These are phyloP conservation scores for Typhlomys cinereus DNA, from an alignment of 2,113 vertebrate genomes.

Conservation along the genomic window DNA sequence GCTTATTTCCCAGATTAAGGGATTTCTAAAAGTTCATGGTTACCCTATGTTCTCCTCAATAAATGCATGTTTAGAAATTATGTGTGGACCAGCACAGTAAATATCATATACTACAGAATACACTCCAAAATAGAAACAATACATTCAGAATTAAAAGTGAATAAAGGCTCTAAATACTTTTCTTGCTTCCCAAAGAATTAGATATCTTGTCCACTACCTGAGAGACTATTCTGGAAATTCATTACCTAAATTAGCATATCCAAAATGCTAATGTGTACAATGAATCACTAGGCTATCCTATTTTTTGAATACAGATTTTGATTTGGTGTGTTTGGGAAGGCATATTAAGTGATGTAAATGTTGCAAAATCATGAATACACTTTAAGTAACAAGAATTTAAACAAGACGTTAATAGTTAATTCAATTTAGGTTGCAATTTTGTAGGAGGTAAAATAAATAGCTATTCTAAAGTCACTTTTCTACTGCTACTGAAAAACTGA, in stretches of 20 bases:
- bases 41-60: not conserved
- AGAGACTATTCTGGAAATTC: not conserved
- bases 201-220: not conserved
- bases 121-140: conserved; percentile 16
- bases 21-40: not conserved
- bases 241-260: not conserved
- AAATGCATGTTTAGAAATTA: not conserved
- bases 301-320: conserved; percentile 18
- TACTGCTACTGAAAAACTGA: not conserved
- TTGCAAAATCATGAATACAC: not conserved
- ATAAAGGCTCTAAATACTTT: not conserved
- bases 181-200: not conserved
- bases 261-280: not conserved
- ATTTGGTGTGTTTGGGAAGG: not conserved
- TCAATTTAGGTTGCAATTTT: not conserved
- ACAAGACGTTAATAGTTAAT: not conserved
- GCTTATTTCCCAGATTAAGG: not conserved
- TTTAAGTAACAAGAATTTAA: conserved; percentile 29
- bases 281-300: not conserved
- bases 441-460: not conserved
- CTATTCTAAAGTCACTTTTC: conserved; percentile 28
- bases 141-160: conserved; percentile 9
- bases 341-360: not conserved
- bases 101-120: not conserved
- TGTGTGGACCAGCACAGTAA: not conserved